Evolutionary conservation across 2,113 vertebrate species (phyloP).

Genomic region (Pseudois nayaur): DNA sequence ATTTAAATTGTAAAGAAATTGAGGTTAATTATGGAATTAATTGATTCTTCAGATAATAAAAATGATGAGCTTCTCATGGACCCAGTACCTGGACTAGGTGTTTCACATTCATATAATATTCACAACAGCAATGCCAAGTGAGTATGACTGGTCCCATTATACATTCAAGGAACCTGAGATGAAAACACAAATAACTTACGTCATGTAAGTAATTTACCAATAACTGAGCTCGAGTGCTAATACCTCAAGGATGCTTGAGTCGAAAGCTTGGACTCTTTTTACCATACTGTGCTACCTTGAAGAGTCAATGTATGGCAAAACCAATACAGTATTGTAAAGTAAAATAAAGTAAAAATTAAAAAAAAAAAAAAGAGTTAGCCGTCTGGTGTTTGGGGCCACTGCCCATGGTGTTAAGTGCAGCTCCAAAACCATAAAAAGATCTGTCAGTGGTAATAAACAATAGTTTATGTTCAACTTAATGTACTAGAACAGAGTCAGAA

Average conservation of each 20-base stretch:
- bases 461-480: conserved; percentile 18
- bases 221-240: background rate
- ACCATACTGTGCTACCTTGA: background rate
- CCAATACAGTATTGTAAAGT: too few species aligned
- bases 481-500: background rate
- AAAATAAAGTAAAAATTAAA: too few species aligned
- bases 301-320: background rate
- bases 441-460: background rate
- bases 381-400: background rate
- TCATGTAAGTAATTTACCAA: background rate
- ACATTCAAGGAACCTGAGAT: background rate
- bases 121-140: background rate
- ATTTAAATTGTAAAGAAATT: background rate
- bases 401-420: background rate
- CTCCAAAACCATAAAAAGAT: background rate
- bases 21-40: background rate
- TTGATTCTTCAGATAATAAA: background rate
- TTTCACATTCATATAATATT: background rate
- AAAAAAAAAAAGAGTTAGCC: background rate
- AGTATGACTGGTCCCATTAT: background rate
- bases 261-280: background rate
- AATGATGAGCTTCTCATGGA: background rate
- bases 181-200: background rate
- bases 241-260: background rate
- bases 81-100: background rate